phyloP scores from a whole-genome alignment of 2,113 vertebrate species.

The Limnothrissa miodon region DNA sequence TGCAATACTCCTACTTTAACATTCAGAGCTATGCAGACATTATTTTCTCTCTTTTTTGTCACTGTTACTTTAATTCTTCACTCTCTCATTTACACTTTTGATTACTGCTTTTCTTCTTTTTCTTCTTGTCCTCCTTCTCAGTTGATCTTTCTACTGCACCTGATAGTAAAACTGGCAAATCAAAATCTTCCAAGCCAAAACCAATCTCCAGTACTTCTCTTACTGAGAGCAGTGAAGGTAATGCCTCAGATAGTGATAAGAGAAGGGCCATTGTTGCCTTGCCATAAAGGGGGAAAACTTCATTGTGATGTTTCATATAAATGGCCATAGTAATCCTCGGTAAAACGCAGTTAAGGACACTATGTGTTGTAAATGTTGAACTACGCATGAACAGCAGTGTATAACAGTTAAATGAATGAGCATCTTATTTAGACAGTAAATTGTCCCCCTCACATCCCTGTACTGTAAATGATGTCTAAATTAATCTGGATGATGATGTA shows the following conservation, averaged over 20 bases:
- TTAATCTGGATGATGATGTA: background rate
- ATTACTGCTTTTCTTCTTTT: conserved; percentile 27
- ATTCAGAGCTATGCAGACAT: background rate
- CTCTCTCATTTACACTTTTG: conserved; percentile 25
- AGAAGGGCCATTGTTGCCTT: background rate
- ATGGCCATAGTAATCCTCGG: too few relatives aligned
- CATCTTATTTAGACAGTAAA: too few relatives aligned
- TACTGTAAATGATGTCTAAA: too few relatives aligned
- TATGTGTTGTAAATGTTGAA: background rate
- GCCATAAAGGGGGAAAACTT: background rate
- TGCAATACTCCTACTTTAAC: background rate
- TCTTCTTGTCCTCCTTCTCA: conserved; percentile 59
- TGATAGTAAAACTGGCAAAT: conserved; percentile 75
- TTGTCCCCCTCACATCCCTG: too few relatives aligned
- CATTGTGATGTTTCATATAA: background rate
- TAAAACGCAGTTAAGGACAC: too few relatives aligned
- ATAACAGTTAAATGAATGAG: too few relatives aligned
- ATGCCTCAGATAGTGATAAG: conserved; percentile 32
- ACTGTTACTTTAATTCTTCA: conserved; percentile 18
- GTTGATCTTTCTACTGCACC: conserved; percentile 64
- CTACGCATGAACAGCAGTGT: background rate
- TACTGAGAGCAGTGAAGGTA: conserved; percentile 70
- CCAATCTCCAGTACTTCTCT: conserved; percentile 60
- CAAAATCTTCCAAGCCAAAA: conserved; percentile 68
- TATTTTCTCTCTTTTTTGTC: background rate